Base-by-base conservation (phyloP, 2,888 invertebrate genomes). In the Hypercompe scribonia region DNA sequence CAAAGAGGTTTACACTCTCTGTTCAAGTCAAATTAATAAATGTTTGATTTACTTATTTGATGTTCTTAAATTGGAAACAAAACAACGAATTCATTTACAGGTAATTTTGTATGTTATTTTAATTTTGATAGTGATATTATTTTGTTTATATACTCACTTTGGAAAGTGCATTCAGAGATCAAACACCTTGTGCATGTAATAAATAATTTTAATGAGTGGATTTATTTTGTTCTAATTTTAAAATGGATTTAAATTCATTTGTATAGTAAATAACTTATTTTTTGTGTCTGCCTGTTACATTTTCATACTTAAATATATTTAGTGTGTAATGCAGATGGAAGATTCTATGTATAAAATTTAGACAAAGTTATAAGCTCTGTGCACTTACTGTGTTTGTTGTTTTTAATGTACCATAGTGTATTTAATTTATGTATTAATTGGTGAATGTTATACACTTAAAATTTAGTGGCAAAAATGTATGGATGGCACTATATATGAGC, bases 21-120 rank as follows among this genome's bases (percentile, higher is more conserved):
- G 94, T 84, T 87, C 91, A 50, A 94, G 92, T 83, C 95, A 95
- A 89, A 92, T 95, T 68, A 90, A 90, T 73, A 95, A 95, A 85
- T 92, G 93, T 82, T 76, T 93, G 15, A 73, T 92, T 36, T 89
- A 88, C 76, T 87, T 95, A 70, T 88, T 95, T 75, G 93, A 94
- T 78, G 86, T 94, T 65, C 90, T 95, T 69, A 92, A 92, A 87
- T 77, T 89, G n/a, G 95, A 95, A 89, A 81, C 88, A 75, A 83
- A 84, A 18, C 77, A 89, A 42, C 78, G 86, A 36, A 74, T 89
- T 71, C 72, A 82, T 71, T 80, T 94, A 31, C 90, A 90, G 91
- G 95, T 94, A 84, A 73, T 28, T 68, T 18, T 28, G 3, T 54
- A 3, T 10, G 11, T n/a, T 54, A 3, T n/a, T 8, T 31, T 4